Conservation (phyloP, 2,797 vertebrate species). For the Mus spretus region DNA sequence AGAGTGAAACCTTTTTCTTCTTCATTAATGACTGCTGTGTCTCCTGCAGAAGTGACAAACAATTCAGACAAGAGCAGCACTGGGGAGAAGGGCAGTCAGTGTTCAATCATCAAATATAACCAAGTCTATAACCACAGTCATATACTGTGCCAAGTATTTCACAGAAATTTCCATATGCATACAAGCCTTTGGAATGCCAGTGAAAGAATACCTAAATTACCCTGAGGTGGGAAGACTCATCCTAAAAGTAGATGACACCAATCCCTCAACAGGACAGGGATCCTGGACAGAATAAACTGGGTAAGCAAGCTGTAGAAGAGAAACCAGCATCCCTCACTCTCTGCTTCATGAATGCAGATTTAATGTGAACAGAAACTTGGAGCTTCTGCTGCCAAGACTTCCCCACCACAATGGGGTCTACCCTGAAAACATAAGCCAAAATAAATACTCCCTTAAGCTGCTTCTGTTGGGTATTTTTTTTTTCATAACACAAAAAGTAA, state of each 20-base stretch:
- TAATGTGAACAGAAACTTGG: background rate
- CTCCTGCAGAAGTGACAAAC: background rate
- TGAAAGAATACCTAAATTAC: background rate
- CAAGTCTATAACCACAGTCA: background rate
- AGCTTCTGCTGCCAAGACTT: background rate
- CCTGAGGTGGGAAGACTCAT: background rate
- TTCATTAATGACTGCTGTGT: background rate
- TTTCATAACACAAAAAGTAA: background rate
- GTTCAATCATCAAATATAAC: background rate
- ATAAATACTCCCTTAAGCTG: background rate
- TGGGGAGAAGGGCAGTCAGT: rapidly evolving
- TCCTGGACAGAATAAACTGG: background rate
- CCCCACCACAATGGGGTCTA: too few relatives aligned
- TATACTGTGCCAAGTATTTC: background rate
- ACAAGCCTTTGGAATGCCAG: background rate
- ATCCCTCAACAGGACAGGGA: background rate
- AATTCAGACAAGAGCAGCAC: background rate
- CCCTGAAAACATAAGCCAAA: background rate
- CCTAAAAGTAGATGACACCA: background rate
- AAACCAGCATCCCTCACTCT: background rate
- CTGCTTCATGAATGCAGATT: background rate
- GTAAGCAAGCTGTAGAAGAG: background rate
- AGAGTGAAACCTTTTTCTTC: background rate
- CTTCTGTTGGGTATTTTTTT: background rate
- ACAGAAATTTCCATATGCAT: background rate